Evolutionary conservation across 2,888 invertebrate species (phyloP).

Genomic region (Mythimna albipuncta): DNA sequence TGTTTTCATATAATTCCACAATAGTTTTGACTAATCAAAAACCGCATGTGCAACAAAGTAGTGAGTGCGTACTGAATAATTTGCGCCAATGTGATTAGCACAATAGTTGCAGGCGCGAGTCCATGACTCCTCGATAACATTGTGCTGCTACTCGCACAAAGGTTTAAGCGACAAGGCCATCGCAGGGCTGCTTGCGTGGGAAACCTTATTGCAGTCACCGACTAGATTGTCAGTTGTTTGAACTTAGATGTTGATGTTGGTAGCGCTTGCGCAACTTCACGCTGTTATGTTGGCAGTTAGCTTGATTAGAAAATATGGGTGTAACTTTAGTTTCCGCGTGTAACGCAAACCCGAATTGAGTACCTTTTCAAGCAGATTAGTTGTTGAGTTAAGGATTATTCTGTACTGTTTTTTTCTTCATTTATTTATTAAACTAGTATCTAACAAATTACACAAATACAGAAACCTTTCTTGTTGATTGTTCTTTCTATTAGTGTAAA

Average conservation of each 20-base stretch:
- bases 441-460: too few species aligned
- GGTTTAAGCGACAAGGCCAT: slow-evolving; percentile 84
- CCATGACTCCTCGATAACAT: slow-evolving; percentile 72
- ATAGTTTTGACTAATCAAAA: slow-evolving; percentile 3
- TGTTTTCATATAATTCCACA: background rate
- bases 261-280: slow-evolving; percentile 42
- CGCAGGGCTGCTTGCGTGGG: slow-evolving; percentile 74
- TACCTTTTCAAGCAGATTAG: background rate
- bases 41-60: slow-evolving; percentile 11
- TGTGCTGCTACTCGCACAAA: slow-evolving; percentile 74
- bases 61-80: slow-evolving; percentile 44
- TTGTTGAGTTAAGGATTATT: background rate
- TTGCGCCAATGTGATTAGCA: slow-evolving; percentile 60
- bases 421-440: background rate
- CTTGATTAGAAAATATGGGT: slow-evolving; percentile 42
- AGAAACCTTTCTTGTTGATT: too few species aligned
- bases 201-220: slow-evolving; percentile 70
- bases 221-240: slow-evolving; percentile 58
- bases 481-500: too few species aligned
- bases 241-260: slow-evolving; percentile 53
- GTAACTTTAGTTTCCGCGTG: slow-evolving; percentile 42
- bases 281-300: slow-evolving; percentile 27
- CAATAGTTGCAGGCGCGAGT: slow-evolving; percentile 65
- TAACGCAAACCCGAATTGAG: slow-evolving; percentile 15
- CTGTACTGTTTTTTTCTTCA: background rate